Evolutionary conservation across 1,140 invertebrate genomes (phyloP), one percentile per base, ranked within the genome.

Genomic region (Hylaeus anthracinus): DNA sequence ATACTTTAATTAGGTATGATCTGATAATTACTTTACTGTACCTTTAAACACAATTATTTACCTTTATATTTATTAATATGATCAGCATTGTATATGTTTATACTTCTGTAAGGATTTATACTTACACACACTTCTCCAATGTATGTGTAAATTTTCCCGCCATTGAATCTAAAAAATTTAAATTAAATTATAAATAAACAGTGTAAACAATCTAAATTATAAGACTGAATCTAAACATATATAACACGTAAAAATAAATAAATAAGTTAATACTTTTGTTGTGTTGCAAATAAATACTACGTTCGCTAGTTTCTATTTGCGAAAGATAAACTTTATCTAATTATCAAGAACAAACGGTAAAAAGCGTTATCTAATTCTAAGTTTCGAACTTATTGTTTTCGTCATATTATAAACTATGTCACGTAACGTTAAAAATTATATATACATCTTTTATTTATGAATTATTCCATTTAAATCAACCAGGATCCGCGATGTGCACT

Each of bases 41-140:
- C 26, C 26, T 26, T 45, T 12, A n/a, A 72, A 26, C 51, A n/a
- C 55, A n/a, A 55, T 65, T 26, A 66, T 55, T 93, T 94, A 96
- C 96, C 97, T 96, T 98, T 97, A 92, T 98, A 98, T 93, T 98
- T 96, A 78, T 96, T 95, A 91, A 98, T 95, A 82, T 96, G 94
- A 74, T 97, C 95, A 55, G 94, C 93, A 69, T 96, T 97, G 93
- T 98, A 98, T 90, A 98, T 97, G 90, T 97, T 97, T 90, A 98
- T 95, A 64, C 94, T 96, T 90, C 96, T 95, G 93, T 98, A 98
- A 5, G 98, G 98, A 93, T 98, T 98, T 83, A 98, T 96, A 26
- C 97, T 98, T 45, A 98, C 96, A 90, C 98, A 97, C 83, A 98
- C 98, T 94, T 98, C 98, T 71, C 98, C 98, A 87, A 98, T 98